Conservation (phyloP, 2,888 invertebrate genomes). For the Hyposoter didymator region DNA sequence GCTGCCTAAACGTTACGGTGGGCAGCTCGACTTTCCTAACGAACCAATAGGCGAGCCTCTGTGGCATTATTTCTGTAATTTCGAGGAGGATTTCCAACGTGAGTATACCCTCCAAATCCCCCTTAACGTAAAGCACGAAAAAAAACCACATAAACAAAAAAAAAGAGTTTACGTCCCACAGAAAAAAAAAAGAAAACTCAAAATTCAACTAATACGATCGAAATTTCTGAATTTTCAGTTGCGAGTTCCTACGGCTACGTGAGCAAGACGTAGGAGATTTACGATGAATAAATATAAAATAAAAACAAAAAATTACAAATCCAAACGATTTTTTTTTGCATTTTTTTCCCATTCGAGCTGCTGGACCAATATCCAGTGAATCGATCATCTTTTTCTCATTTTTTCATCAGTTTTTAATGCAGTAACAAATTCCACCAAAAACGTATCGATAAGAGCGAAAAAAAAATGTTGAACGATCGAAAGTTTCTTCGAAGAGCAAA, state of each 20-base stretch:
- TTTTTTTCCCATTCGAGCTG: not conserved
- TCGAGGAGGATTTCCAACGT: conserved; percentile 89
- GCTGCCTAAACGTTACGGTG: conserved; percentile 89
- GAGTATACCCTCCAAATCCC: conserved; percentile 61
- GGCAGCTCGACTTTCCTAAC: conserved; percentile 87
- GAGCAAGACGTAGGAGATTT: conserved; percentile 53
- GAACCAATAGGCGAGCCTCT: conserved; percentile 87
- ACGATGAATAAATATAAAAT: conserved; percentile 8
- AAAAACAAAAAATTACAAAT: not conserved
- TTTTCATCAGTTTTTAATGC: not conserved
- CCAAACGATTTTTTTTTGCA: not conserved
- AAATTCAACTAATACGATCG: conserved; percentile 4
- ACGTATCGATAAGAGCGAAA: not conserved
- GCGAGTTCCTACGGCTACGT: conserved; percentile 66
- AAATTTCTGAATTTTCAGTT: conserved; percentile 67
- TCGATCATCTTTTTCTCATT: not conserved
- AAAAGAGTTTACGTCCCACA: not conserved
- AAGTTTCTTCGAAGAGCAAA: not conserved
- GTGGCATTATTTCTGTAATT: conserved; percentile 88
- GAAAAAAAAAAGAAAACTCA: conserved; percentile 16
- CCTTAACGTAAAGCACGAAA: not conserved
- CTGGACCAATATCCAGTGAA: not conserved
- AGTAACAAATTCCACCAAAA: not conserved
- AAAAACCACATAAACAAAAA: not conserved
- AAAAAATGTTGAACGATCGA: not conserved